Percentiles rank a stretch among this genome's conserved stretches.
Conservation (phyloP, 2,888 invertebrate genomes). For the Orthosia cruda region DNA sequence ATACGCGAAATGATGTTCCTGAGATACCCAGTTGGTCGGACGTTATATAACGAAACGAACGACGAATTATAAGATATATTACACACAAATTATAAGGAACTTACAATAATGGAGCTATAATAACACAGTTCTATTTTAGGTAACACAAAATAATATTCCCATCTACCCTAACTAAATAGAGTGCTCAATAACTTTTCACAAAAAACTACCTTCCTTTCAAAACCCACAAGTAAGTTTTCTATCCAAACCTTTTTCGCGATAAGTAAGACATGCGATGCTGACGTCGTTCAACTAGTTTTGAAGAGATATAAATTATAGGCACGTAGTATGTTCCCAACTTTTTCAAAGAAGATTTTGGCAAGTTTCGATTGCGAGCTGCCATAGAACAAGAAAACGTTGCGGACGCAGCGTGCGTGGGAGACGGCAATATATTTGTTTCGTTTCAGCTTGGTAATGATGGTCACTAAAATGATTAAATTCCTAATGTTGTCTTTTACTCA, state of each 20-base stretch:
- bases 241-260: constrained; percentile 44
- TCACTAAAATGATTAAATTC: not conserved
- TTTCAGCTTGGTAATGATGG: not conserved
- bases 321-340: constrained; percentile 50
- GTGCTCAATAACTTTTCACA: constrained; percentile 22
- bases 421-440: too few relatives aligned
- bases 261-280: constrained; percentile 37
- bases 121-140: not conserved
- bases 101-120: not conserved
- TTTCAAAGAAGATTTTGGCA: constrained; percentile 39
- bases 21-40: too few relatives aligned
- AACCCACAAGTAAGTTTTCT: constrained; percentile 25
- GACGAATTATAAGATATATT: too few relatives aligned
- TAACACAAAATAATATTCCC: constrained; percentile 1
- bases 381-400: not conserved
- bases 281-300: constrained; percentile 38
- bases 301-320: constrained; percentile 56
- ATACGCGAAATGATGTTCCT: too few relatives aligned
- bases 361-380: constrained; percentile 44
- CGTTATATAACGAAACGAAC: too few relatives aligned
- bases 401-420: not conserved
- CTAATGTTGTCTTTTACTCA: not conserved
- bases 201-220: constrained; percentile 15
- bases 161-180: constrained; percentile 23
- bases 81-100: not conserved